phyloP scores from a whole-genome alignment of 1,140 invertebrate species.

The Acromyrmex echinatior region DNA sequence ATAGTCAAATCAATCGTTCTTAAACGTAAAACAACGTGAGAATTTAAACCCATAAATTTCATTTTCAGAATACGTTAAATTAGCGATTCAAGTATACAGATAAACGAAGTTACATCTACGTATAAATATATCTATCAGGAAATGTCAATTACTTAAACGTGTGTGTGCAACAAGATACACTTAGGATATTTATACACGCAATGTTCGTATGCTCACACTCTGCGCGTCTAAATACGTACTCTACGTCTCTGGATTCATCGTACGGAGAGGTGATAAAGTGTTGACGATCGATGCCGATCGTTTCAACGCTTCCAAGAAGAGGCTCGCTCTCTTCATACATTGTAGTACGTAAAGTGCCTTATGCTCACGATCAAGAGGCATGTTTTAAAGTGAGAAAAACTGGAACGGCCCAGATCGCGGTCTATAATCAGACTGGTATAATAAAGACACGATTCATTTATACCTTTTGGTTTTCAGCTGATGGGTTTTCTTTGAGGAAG shows the following conservation, averaged over 20 bases:
- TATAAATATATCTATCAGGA: conserved; percentile 54
- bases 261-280: conserved; percentile 44
- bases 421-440: conserved; percentile 80
- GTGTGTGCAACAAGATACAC: conserved; percentile 55
- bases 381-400: conserved; percentile 19
- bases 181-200: conserved; percentile 52
- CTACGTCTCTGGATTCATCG: conserved; percentile 10
- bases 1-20: background rate
- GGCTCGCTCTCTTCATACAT: conserved; percentile 50
- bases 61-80: background rate
- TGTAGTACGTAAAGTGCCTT: conserved; percentile 64
- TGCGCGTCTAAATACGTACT: conserved; percentile 54
- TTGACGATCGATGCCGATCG: conserved; percentile 58
- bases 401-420: conserved; percentile 80
- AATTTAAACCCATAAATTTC: conserved; percentile 22
- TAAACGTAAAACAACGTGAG: background rate
- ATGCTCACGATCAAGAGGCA: background rate
- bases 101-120: conserved; percentile 38
- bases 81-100: conserved; percentile 21
- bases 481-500: conserved; percentile 16
- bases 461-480: conserved; percentile 71
- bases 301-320: conserved; percentile 61
- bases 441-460: conserved; percentile 76
- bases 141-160: conserved; percentile 59
- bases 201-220: conserved; percentile 25